Conservation (phyloP, 2,113 vertebrate species). For the Colaptes auratus region DNA sequence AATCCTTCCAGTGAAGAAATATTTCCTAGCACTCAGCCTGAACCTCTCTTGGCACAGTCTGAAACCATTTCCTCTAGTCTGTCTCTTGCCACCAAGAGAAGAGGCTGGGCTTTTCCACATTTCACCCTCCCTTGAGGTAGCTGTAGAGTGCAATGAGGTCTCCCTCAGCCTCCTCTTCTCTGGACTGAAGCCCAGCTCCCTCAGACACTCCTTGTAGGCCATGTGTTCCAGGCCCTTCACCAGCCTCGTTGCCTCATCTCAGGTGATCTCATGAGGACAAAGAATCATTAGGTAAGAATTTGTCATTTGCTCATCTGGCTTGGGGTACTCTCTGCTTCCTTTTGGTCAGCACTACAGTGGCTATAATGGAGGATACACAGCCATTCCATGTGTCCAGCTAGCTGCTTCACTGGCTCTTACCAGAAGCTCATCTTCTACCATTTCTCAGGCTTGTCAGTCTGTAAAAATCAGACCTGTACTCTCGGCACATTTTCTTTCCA, state of each 20-base stretch:
- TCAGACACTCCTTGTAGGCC: too few species aligned
- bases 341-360: neutral
- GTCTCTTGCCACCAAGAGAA: too few species aligned
- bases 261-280: neutral
- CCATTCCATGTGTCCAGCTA: fast-evolving
- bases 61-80: too few species aligned
- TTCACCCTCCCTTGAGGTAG: too few species aligned
- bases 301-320: neutral
- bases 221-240: too few species aligned
- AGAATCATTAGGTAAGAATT: neutral
- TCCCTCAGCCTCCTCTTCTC: too few species aligned
- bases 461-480: fast-evolving
- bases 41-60: too few species aligned
- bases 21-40: too few species aligned
- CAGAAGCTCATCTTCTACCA: fast-evolving
- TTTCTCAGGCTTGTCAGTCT: neutral
- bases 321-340: neutral
- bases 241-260: neutral
- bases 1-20: too few species aligned
- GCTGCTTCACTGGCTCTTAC: neutral
- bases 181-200: too few species aligned
- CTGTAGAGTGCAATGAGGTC: too few species aligned
- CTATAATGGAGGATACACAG: neutral
- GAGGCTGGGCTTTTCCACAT: too few species aligned
- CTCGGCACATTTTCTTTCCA: neutral